Evolutionary conservation across 2,113 vertebrate species (phyloP), one percentile per base, ranked within the genome.

Genomic region (Passer domesticus): DNA sequence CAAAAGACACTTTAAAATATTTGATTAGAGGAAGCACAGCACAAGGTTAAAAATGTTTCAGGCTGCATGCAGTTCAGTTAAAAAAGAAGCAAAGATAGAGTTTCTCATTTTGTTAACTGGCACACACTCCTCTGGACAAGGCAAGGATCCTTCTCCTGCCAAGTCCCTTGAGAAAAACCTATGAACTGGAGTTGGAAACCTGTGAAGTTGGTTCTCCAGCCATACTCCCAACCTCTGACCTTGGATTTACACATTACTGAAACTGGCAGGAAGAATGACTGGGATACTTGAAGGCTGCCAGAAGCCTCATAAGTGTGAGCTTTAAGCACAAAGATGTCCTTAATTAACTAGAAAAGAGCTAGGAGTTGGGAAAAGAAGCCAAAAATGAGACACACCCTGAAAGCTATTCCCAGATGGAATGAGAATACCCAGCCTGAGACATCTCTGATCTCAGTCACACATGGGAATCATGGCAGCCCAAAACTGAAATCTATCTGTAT

Each of bases 401-500:
- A 96, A 88, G 77, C 18, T 69, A 96, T 94, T 96, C 88, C 92
- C 90, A 97, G 92, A 84, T 94, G 92, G 83, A 92, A 87, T 87
- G 60, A 96, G 90, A 89, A 91, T 68, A 91, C 55, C 79, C 92
- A 89, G 88, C 53, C 66, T 68, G 73, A 96, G 86, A 78, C 77
- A 89, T 68, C 90, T 96, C 94, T 95, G 86, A 96, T 96, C 93
- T 93, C 19, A 87, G 91, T 89, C 80, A 90, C 86, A 95, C 73
- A 92, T 88, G 92, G 85, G 56, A 92, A 92, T 72, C 82, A 64
- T 7, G 56, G 92, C 90, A 92, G 83, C 79, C 86, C 52, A 46
- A 78, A 94, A 49, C 69, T 41, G 39, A 69, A 69, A 37, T 55
- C 83, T 67, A 13, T 52, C 33, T 90, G 52, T 44, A 27, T 64